Evolutionary conservation across 1,140 invertebrate genomes (phyloP).

Genomic region (Aphaenogaster floridana): DNA sequence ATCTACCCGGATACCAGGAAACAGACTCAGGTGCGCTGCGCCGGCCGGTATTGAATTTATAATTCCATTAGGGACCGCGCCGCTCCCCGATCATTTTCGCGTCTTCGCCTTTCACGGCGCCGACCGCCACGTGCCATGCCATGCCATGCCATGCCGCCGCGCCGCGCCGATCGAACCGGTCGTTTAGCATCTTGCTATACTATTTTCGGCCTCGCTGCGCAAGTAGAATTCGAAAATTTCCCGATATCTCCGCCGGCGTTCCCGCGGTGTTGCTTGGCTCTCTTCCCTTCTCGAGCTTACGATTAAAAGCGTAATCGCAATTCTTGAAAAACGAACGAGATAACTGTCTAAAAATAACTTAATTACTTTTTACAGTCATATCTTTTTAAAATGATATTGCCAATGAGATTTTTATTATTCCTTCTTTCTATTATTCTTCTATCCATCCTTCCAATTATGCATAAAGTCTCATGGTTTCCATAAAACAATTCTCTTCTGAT

Average conservation of each 20-base stretch:
- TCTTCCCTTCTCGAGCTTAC: background rate
- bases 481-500: background rate
- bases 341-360: background rate
- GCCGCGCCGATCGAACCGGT: conserved; percentile 64
- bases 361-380: background rate
- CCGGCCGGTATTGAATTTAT: conserved; percentile 82
- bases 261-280: too few relatives aligned
- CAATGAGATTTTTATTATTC: background rate
- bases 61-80: conserved; percentile 82
- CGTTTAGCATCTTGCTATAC: conserved; percentile 21
- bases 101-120: conserved; percentile 70
- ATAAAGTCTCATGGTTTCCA: background rate
- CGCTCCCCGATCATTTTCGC: conserved; percentile 78
- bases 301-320: background rate
- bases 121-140: conserved; percentile 69
- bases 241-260: too few relatives aligned
- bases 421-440: background rate
- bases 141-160: conserved; percentile 50
- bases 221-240: conserved; percentile 31
- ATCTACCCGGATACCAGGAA: conserved; percentile 73
- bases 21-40: conserved; percentile 82
- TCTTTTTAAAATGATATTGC: background rate
- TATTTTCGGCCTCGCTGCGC: conserved; percentile 22
- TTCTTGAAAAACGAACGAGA: background rate
- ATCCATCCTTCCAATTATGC: background rate